phyloP scores from a whole-genome alignment of 2,888 invertebrate species.

The Actias luna region DNA sequence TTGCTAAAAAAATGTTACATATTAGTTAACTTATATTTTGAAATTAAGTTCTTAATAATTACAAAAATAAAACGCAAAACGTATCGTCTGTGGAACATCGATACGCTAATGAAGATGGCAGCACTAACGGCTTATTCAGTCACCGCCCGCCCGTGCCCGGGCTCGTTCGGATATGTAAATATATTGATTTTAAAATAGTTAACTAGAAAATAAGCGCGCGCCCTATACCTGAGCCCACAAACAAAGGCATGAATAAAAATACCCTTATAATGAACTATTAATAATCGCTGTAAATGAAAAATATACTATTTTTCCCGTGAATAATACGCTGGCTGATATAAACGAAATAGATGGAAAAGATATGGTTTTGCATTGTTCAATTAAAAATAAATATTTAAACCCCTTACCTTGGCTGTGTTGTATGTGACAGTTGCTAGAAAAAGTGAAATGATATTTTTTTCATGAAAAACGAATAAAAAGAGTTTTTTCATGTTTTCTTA shows the following conservation, averaged over 20 bases:
- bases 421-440: not conserved
- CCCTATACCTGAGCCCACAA: not conserved
- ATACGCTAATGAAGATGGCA: conserved; percentile 45
- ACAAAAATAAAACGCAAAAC: conserved; percentile 32
- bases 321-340: not conserved
- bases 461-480: not conserved
- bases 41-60: not conserved
- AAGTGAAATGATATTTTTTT: not conserved
- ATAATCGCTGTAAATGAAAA: not conserved
- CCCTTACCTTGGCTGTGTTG: not conserved
- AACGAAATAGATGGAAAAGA: not conserved
- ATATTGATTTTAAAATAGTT: conserved; percentile 2
- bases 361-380: not conserved
- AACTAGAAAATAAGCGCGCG: conserved; percentile 17
- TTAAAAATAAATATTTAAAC: conserved; percentile 4
- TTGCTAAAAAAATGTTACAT: no score
- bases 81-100: conserved; percentile 43
- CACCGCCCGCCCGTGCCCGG: conserved; percentile 71
- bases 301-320: not conserved
- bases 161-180: conserved; percentile 34
- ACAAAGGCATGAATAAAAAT: conserved; percentile 12
- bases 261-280: not conserved
- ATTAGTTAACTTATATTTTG: no score
- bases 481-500: conserved; percentile 3
- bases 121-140: conserved; percentile 24